phyloP scores from a whole-genome alignment of 2,888 invertebrate genomes.

The Xestobium rufovillosum region DNA sequence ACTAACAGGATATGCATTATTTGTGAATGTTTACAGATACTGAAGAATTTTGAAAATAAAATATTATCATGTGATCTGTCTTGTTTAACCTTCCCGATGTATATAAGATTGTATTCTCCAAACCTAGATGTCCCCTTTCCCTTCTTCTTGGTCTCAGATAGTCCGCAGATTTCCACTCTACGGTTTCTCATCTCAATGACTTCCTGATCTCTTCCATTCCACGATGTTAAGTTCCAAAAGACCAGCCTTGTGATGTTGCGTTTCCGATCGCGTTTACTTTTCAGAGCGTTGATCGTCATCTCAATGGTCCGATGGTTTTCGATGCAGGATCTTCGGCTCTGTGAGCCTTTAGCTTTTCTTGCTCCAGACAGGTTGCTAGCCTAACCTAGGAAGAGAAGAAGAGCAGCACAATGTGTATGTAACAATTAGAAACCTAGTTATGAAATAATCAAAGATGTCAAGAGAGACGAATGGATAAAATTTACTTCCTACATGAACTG shows the following conservation, averaged over 20 bases:
- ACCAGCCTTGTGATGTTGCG: neutral
- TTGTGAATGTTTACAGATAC: no score
- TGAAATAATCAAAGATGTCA: no score
- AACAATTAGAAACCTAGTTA: no score
- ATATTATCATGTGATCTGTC: no score
- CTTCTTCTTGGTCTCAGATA: conserved; percentile 17
- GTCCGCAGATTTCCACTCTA: conserved; percentile 13
- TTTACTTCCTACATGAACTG: no score
- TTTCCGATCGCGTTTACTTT: conserved; percentile 6
- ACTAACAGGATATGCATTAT: no score
- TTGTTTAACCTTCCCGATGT: conserved; percentile 14
- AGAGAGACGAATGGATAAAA: no score
- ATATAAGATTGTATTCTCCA: conserved; percentile 14
- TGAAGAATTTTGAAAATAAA: no score
- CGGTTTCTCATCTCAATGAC: conserved; percentile 12
- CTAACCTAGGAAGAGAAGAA: conserved; percentile 6
- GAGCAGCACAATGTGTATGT: no score
- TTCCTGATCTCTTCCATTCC: conserved; percentile 15
- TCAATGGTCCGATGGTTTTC: conserved; percentile 3
- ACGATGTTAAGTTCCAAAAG: conserved; percentile 16
- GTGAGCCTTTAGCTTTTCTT: conserved; percentile 9
- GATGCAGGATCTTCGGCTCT: conserved; percentile 5
- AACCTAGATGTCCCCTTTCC: conserved; percentile 14
- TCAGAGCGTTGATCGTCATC: conserved; percentile 3
- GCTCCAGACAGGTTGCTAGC: conserved; percentile 8